Evolutionary conservation across 2,888 invertebrate species (phyloP).

Genomic region (Perdita meconis): DNA sequence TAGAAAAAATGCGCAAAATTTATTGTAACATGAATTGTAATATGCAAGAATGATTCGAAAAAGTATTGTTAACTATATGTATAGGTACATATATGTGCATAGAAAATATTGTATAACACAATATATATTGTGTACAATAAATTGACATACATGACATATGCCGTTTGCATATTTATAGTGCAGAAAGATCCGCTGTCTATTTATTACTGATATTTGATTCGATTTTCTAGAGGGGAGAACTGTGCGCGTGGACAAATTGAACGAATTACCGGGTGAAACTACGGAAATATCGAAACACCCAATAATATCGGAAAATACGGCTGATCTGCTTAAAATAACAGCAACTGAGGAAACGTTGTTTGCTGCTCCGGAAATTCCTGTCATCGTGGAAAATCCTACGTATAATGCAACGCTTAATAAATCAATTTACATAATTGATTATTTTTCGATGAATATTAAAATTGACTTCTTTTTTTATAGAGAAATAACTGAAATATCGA

Average conservation of each 20-base stretch:
- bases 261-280: slow-evolving; percentile 9
- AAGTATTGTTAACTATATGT: too few species aligned
- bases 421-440: background rate
- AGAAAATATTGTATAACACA: too few species aligned
- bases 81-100: too few species aligned
- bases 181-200: too few species aligned
- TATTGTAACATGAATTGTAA: too few species aligned
- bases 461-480: slow-evolving; percentile 21
- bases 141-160: too few species aligned
- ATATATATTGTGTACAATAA: too few species aligned
- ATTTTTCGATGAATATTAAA: background rate
- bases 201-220: background rate
- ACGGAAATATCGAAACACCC: slow-evolving; percentile 19
- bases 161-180: too few species aligned
- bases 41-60: too few species aligned
- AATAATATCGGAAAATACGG: background rate
- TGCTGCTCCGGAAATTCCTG: slow-evolving; percentile 12
- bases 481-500: background rate
- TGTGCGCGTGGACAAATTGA: slow-evolving; percentile 8
- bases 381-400: slow-evolving; percentile 8
- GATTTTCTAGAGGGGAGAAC: slow-evolving; percentile 16
- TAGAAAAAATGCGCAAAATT: too few species aligned
- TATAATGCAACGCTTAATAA: background rate
- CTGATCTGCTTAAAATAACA: background rate
- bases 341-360: background rate